Conservation (phyloP, 2,888 invertebrate species). For the Pachymerium ferrugineum region DNA sequence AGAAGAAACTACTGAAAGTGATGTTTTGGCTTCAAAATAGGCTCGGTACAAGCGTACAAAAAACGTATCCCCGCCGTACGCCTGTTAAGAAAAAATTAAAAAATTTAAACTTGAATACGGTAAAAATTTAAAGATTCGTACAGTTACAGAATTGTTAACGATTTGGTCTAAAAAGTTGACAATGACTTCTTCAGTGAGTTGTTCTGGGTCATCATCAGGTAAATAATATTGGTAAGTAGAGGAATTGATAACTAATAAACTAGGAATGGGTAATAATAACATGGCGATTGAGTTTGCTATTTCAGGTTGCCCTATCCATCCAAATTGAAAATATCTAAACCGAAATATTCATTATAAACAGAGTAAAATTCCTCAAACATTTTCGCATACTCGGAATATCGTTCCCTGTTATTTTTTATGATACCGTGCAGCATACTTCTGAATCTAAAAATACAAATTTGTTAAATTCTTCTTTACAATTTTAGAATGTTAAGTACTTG, state of each 20-base stretch:
- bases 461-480: background rate
- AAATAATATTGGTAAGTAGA: conserved; percentile 88
- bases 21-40: conserved; percentile 75
- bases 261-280: conserved; percentile 74
- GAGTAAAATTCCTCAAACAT: background rate
- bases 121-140: conserved; percentile 44
- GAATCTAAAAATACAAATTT: conserved; percentile 50
- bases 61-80: conserved; percentile 77
- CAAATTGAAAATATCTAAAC: conserved; percentile 73
- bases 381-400: conserved; percentile 62
- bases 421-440: conserved; percentile 77
- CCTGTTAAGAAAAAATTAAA: conserved; percentile 51
- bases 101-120: background rate
- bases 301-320: conserved; percentile 86
- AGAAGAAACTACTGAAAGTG: conserved; percentile 53
- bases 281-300: conserved; percentile 91
- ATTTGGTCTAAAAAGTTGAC: conserved; percentile 70
- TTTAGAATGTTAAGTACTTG: background rate
- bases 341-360: background rate
- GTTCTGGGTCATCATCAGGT: conserved; percentile 68
- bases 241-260: conserved; percentile 83
- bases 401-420: conserved; percentile 65
- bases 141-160: conserved; percentile 69
- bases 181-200: conserved; percentile 73
- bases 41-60: conserved; percentile 69